Conservation (phyloP, 2,797 vertebrate genomes). For the Trematomus bernacchii region DNA sequence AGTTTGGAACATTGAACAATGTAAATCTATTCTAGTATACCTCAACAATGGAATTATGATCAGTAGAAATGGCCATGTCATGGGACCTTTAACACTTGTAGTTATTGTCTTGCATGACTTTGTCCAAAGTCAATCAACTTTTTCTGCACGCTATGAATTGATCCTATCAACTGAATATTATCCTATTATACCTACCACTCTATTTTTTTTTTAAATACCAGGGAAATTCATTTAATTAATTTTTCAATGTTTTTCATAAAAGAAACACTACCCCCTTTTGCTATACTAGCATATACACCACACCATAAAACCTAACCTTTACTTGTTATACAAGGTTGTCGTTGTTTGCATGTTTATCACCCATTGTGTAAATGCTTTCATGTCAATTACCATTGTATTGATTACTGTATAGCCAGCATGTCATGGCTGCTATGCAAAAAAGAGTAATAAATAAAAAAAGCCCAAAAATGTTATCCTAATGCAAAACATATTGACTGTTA, state of each 20-base stretch:
- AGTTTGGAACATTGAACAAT: no score
- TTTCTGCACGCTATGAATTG: no score
- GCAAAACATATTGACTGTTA: neutral
- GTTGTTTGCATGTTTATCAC: no score
- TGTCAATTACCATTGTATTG: neutral
- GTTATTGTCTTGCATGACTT: conserved; percentile 7
- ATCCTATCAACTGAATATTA: no score
- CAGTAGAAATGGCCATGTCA: no score
- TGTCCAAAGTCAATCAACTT: neutral
- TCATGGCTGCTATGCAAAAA: neutral
- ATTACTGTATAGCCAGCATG: neutral
- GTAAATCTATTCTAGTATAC: no score
- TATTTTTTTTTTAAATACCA: neutral
- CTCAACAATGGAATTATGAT: no score
- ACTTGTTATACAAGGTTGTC: neutral
- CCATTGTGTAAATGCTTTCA: no score
- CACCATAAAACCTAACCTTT: neutral
- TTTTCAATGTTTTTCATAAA: neutral
- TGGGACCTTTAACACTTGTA: neutral
- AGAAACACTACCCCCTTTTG: neutral
- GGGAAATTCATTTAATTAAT: neutral
- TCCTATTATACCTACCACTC: no score
- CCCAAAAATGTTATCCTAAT: neutral
- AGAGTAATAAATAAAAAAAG: neutral
- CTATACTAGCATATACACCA: neutral